phyloP scores from a whole-genome alignment of 2,888 invertebrate genomes.

The Amiota mariae region DNA sequence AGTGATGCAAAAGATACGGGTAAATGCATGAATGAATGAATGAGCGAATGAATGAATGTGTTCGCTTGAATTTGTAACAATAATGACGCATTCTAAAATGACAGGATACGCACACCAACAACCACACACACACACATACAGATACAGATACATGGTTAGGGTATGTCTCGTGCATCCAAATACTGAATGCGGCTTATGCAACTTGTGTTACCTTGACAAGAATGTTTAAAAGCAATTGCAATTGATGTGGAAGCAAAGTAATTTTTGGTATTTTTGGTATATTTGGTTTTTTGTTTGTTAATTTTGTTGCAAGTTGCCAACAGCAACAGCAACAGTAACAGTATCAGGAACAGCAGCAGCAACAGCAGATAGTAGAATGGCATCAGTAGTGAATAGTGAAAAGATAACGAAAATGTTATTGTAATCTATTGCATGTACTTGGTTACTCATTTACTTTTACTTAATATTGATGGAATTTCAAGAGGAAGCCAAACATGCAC shows the following conservation, averaged over 20 bases:
- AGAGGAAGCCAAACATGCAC: neutral
- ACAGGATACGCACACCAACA: slow-evolving; percentile 14
- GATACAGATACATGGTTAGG: neutral
- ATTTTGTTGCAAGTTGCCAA: neutral
- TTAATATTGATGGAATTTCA: neutral
- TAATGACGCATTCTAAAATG: slow-evolving; percentile 23
- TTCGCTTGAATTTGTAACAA: slow-evolving; percentile 11
- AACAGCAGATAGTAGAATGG: neutral
- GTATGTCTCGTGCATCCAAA: neutral
- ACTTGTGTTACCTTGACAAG: neutral
- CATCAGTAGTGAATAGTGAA: too few relatives aligned
- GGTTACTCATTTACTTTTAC: too few relatives aligned
- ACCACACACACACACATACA: neutral
- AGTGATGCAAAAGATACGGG: neutral
- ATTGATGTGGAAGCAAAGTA: too few relatives aligned
- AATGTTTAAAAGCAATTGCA: neutral
- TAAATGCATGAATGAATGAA: neutral
- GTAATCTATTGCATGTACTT: neutral
- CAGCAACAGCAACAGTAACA: neutral
- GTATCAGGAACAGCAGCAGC: neutral
- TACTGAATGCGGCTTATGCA: neutral
- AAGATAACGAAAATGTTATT: neutral
- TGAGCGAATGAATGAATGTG: slow-evolving; percentile 4
- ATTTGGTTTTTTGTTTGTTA: neutral
- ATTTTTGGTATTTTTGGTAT: neutral